A percentile compares a stretch with the other conserved stretches of the same genome.
These are phyloP conservation scores for Callinectes sapidus DNA, from an alignment of 2,888 invertebrate genomes.

Conservation along the genomic window DNA sequence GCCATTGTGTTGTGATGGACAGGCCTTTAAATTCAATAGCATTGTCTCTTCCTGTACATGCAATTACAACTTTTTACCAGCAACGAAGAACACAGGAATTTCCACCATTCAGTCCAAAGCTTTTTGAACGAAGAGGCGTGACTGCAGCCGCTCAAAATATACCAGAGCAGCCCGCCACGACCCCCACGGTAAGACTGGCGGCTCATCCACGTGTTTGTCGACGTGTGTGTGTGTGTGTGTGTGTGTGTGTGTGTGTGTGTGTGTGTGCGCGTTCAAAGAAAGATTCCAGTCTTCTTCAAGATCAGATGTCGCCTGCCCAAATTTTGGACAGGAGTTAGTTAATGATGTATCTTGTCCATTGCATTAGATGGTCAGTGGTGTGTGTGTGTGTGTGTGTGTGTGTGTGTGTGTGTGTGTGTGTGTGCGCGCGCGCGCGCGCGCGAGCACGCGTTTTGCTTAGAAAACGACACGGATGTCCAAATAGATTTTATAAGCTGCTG, in stretches of 20 bases:
- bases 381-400: background rate
- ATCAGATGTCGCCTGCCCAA: no score
- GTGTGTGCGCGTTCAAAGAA: no score
- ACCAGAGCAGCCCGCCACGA: background rate
- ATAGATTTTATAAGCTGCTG: no score
- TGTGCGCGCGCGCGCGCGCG: background rate
- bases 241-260: background rate
- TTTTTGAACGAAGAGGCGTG: background rate
- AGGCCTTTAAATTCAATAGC: background rate
- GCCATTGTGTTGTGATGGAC: constrained; percentile 16
- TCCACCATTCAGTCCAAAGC: background rate
- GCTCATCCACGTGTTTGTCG: background rate
- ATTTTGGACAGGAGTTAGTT: no score
- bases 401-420: background rate
- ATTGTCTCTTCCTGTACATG: constrained; percentile 17
- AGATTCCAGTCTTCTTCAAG: no score
- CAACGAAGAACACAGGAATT: constrained; percentile 3
- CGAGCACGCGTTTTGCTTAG: background rate
- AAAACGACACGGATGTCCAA: background rate
- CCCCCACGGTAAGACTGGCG: background rate
- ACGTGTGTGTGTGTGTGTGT: background rate
- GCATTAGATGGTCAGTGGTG: background rate
- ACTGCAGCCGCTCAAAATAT: background rate
- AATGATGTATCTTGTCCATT: background rate
- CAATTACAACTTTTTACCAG: background rate